Evolutionary conservation across 2,797 vertebrate genomes (phyloP), one percentile per base, ranked within the genome.

Genomic region (Geotrypetes seraphini): DNA sequence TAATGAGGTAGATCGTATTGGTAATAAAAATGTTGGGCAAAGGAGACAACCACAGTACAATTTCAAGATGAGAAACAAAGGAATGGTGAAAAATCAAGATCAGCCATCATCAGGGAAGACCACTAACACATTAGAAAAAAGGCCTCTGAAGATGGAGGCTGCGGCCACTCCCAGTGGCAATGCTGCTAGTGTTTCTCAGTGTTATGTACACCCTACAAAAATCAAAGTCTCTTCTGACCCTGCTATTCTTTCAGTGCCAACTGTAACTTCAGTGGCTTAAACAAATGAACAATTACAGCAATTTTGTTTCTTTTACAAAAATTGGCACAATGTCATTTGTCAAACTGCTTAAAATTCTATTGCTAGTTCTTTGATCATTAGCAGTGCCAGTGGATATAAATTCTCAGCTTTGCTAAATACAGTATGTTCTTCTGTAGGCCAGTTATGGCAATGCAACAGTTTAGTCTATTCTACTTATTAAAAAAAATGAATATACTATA

Each of bases 251-350:
- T 71, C 79, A 0, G 70, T 82, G 33, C 75, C 78, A 8, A 66
- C 78, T 34, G 68, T 84, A 58, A 82, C 81, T 4, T 26, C 82
- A 63, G 81, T 84, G 56, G 79, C 81, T 54, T 84, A 60, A 76
- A n/a, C n/a, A n/a, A n/a, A n/a, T n/a, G n/a, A n/a, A n/a, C n/a
- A n/a, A n/a, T n/a, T 51, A 48, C 55, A 34, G 46, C 13, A 12
- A 52, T 65, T 49, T 38, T 47, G 44, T 58, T 71, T 62, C 58
- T 65, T 53, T 52, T 48, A 66, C 7, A 43, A 35, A 33, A 44
- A 43, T 60, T 69, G 59, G 62, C 62, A 53, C 71, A 47, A 16
- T 24, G n/a, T n/a, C n/a, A 62, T 63, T 63, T 56, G 16, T 71
- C 53, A 43, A 57, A 69, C 61, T 70, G 33, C 50, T 54, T 62